Evolutionary conservation across 2,113 vertebrate species (phyloP).

Genomic region (Mustelus asterias): DNA sequence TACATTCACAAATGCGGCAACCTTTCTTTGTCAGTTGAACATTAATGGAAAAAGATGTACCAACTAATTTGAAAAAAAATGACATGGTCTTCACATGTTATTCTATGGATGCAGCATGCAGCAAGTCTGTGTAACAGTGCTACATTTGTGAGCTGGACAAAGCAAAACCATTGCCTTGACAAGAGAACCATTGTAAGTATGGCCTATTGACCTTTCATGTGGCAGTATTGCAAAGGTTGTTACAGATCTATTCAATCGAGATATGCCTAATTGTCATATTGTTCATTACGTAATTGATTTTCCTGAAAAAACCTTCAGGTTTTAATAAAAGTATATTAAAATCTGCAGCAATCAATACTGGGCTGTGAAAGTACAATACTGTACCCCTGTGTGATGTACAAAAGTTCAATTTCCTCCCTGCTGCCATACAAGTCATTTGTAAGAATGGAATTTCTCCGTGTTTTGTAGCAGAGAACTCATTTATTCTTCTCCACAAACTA

Average conservation of each 20-base stretch:
- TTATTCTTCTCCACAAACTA: conserved; percentile 7
- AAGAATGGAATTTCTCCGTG: not conserved
- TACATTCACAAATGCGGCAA: not conserved
- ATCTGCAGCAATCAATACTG: not conserved
- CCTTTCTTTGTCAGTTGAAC: not conserved
- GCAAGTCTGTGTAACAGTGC: not conserved
- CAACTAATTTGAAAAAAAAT: not conserved
- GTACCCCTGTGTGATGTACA: not conserved
- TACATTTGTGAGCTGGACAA: not conserved
- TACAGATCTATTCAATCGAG: not conserved
- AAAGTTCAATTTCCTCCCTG: not conserved
- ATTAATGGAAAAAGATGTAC: not conserved
- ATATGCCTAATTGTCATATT: not conserved
- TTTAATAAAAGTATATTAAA: not conserved
- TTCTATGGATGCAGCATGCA: not conserved
- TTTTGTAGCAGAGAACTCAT: not conserved
- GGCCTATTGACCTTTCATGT: not conserved
- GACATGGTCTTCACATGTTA: not conserved
- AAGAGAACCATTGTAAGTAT: not conserved
- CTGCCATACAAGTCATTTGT: conserved; percentile 1
- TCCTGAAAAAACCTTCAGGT: not conserved
- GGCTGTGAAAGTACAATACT: not conserved
- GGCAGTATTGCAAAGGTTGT: not conserved
- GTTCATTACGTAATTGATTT: not conserved
- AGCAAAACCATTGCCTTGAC: not conserved